These are phyloP conservation scores for Leptinotarsa haldemani DNA, from an alignment of 2,888 invertebrate genomes.

Conservation along the genomic window DNA sequence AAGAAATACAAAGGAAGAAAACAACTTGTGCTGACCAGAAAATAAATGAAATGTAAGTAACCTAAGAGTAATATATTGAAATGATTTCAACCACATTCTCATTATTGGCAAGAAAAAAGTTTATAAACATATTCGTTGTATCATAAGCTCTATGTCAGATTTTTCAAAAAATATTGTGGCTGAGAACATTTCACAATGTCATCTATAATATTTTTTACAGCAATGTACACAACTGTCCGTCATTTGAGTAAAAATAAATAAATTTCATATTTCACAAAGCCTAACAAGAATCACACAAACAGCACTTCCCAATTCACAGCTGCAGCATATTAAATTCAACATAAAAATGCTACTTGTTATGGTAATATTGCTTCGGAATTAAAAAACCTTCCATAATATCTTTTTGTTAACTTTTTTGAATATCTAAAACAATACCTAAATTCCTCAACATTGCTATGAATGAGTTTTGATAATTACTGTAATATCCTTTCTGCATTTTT, in stretches of 20 bases:
- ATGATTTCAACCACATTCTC: slow-evolving; percentile 41
- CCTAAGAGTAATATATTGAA: background rate
- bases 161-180: slow-evolving; percentile 39
- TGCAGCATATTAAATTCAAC: slow-evolving; percentile 33
- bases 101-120: slow-evolving; percentile 42
- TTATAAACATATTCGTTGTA: slow-evolving; percentile 46
- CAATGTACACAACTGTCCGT: slow-evolving; percentile 29
- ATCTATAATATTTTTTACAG: slow-evolving; percentile 33
- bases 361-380: slow-evolving; percentile 39
- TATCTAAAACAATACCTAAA: slow-evolving; percentile 46
- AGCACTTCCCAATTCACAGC: slow-evolving; percentile 37
- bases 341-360: slow-evolving; percentile 25
- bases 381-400: slow-evolving; percentile 36
- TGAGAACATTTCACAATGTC: slow-evolving; percentile 30
- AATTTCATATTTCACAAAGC: slow-evolving; percentile 39
- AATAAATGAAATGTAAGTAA: background rate
- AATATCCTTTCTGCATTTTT: background rate
- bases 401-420: slow-evolving; percentile 28
- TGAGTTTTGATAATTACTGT: background rate
- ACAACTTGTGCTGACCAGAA: background rate
- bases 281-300: slow-evolving; percentile 44
- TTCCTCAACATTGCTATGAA: slow-evolving; percentile 27
- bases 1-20: slow-evolving; percentile 11
- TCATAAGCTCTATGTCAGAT: slow-evolving; percentile 40
- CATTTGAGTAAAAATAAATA: slow-evolving; percentile 42